Conservation (phyloP, 2,797 vertebrate genomes). For the Natrix natrix region DNA sequence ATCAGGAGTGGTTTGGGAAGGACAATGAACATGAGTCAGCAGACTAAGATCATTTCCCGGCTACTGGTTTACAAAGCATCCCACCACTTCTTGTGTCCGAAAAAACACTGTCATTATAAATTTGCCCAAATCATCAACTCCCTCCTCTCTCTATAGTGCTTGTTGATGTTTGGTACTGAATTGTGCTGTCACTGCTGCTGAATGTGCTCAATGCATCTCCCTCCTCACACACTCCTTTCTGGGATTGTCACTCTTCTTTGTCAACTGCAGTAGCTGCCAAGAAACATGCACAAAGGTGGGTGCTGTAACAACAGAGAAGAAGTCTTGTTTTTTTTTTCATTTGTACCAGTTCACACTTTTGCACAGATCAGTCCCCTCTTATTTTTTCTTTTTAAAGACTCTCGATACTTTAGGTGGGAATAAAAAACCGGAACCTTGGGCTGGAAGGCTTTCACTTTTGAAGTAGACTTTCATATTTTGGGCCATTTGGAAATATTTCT, state of each 20-base stretch:
- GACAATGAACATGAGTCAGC: neutral
- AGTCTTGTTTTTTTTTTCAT: neutral
- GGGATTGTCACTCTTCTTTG: neutral
- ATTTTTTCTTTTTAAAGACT: neutral
- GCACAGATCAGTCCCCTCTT: neutral
- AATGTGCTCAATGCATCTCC: neutral
- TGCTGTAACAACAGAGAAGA: neutral
- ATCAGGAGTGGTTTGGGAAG: neutral
- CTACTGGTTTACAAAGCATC: neutral
- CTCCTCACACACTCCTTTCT: neutral
- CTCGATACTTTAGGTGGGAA: neutral
- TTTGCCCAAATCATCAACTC: neutral
- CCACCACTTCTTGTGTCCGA: neutral
- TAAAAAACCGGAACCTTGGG: neutral
- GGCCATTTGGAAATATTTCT: neutral
- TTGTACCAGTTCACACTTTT: neutral
- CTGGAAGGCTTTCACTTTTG: neutral
- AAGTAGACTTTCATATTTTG: neutral
- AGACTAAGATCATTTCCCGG: neutral
- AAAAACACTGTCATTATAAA: neutral
- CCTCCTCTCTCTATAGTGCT: neutral
- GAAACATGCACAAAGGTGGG: neutral
- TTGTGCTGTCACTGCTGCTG: neutral
- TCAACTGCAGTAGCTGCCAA: neutral
- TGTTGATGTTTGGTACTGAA: neutral